These are phyloP conservation scores for Odontesthes bonariensis DNA, from an alignment of 2,113 vertebrate species.

Conservation along the genomic window DNA sequence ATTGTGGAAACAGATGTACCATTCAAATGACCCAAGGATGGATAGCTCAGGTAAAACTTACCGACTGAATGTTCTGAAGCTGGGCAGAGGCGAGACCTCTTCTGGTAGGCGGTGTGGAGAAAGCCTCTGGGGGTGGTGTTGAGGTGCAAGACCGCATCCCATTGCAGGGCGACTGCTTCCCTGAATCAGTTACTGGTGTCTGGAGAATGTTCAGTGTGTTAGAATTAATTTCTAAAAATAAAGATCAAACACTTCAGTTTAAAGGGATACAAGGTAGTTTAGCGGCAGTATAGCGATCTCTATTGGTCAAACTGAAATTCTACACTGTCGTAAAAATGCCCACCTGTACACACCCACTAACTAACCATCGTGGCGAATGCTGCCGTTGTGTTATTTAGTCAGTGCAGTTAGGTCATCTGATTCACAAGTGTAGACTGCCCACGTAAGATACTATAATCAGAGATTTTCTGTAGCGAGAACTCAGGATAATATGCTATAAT, in stretches of 20 bases:
- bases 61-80: constrained; percentile 89
- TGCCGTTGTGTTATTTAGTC: too few relatives aligned
- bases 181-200: constrained; percentile 50
- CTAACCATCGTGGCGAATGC: too few relatives aligned
- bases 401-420: too few relatives aligned
- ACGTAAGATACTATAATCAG: too few relatives aligned
- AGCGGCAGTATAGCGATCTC: too few relatives aligned
- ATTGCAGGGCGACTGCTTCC: constrained; percentile 61
- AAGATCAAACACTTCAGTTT: background rate
- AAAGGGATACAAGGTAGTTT: too few relatives aligned
- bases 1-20: background rate
- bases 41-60: constrained; percentile 71
- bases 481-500: too few relatives aligned
- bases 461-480: too few relatives aligned
- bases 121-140: constrained; percentile 71
- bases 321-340: too few relatives aligned
- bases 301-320: too few relatives aligned
- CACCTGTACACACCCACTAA: too few relatives aligned
- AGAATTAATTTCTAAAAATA: background rate
- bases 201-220: constrained; percentile 9
- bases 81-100: constrained; percentile 81
- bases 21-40: rapidly evolving
- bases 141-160: constrained; percentile 50
- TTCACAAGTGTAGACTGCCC: too few relatives aligned
- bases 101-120: constrained; percentile 85